Percentiles rank a stretch among this genome's conserved stretches.
Conservation (phyloP, 2,113 vertebrate species). For the Petaurus breviceps region DNA sequence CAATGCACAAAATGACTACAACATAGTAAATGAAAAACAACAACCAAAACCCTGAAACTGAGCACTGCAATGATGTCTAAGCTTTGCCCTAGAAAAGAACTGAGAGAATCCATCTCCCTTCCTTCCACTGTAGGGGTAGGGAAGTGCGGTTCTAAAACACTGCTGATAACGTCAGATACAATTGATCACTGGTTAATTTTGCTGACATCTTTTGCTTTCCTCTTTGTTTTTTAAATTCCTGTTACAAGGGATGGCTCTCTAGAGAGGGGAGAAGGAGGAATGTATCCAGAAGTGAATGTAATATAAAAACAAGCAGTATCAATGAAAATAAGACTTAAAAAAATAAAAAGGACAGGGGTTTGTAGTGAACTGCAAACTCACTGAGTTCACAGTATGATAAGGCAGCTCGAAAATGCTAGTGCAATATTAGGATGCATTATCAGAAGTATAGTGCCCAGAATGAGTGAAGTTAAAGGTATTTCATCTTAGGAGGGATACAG, state of each 20-base stretch:
- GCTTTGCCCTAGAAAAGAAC: not conserved
- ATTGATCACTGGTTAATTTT: not conserved
- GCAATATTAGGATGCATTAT: not conserved
- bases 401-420: not conserved
- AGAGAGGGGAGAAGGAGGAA: not conserved
- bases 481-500: not conserved
- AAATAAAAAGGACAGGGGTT: not conserved
- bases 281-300: not conserved
- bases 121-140: not conserved
- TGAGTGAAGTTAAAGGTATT: not conserved
- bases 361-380: not conserved
- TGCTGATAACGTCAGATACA: not conserved
- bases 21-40: not conserved
- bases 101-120: not conserved
- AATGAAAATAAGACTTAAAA: not conserved
- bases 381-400: not conserved
- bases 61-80: not conserved
- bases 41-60: not conserved
- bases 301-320: not conserved
- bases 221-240: not conserved
- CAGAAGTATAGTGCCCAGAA: not conserved
- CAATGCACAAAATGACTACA: not conserved
- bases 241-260: not conserved
- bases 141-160: not conserved
- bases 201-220: not conserved